Conservation (phyloP, 2,888 invertebrate genomes). For the Galerucella nymphaeae region DNA sequence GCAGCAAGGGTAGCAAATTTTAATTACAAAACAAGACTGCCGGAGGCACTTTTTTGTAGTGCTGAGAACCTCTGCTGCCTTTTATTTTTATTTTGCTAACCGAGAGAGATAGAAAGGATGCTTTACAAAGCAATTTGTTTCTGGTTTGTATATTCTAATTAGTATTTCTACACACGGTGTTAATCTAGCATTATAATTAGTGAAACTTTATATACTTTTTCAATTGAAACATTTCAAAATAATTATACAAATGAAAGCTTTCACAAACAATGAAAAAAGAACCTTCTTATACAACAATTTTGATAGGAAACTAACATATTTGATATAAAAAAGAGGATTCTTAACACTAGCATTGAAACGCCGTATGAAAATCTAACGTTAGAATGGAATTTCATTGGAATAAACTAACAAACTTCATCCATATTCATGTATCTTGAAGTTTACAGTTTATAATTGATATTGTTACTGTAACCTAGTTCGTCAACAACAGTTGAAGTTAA, state of each 20-base stretch:
- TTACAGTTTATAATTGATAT: constrained; percentile 9
- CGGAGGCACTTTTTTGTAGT: constrained; percentile 37
- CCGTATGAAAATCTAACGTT: background rate
- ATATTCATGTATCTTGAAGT: constrained; percentile 11
- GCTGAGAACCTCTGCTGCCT: constrained; percentile 25
- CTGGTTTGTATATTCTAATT: constrained; percentile 33
- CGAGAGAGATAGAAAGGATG: constrained; percentile 16
- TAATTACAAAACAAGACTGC: constrained; percentile 43
- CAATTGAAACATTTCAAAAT: background rate
- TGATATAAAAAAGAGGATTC: too few relatives aligned
- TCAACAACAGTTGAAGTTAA: background rate
- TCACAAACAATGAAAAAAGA: background rate
- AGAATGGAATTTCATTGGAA: background rate
- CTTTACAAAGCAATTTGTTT: constrained; percentile 37
- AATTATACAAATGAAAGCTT: background rate
- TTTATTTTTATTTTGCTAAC: constrained; percentile 34
- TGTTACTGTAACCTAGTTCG: constrained; percentile 19
- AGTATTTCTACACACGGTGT: constrained; percentile 29
- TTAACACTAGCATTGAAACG: too few relatives aligned
- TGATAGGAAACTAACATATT: too few relatives aligned
- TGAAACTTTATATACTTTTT: constrained; percentile 8
- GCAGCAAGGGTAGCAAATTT: constrained; percentile 42
- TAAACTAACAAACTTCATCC: constrained; percentile 7
- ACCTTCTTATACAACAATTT: too few relatives aligned
- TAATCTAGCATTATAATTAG: constrained; percentile 28